These are phyloP conservation scores for Phymastichus coffea DNA, from an alignment of 1,140 invertebrate species.

Conservation along the genomic window DNA sequence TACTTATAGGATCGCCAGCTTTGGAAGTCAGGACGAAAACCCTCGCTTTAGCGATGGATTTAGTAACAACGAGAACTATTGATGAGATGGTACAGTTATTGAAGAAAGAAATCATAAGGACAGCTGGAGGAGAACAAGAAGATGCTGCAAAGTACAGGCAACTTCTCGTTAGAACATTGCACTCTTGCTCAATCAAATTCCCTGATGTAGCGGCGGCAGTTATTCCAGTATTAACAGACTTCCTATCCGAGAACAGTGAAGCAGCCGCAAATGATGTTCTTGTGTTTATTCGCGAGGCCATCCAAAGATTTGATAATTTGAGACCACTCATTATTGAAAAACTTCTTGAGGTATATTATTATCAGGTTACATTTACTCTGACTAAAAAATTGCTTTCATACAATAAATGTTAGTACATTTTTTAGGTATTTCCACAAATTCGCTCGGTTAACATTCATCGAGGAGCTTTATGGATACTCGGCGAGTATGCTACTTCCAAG, in stretches of 20 bases:
- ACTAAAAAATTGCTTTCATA: not conserved
- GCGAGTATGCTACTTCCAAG: conserved; percentile 85
- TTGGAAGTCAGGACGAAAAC: conserved; percentile 93
- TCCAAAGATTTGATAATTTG: conserved; percentile 87
- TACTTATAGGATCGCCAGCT: conserved; percentile 69
- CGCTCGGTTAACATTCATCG: conserved; percentile 85
- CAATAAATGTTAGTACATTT: not conserved
- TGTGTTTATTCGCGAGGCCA: conserved; percentile 91
- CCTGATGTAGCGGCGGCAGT: conserved; percentile 93
- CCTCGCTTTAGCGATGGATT: conserved; percentile 81
- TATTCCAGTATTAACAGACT: conserved; percentile 93
- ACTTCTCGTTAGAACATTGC: conserved; percentile 90
- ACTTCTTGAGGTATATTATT: conserved; percentile 57
- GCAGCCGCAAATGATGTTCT: conserved; percentile 92
- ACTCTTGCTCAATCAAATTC: conserved; percentile 95
- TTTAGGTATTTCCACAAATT: conserved; percentile 71
- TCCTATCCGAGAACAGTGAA: conserved; percentile 88
- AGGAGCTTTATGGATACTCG: conserved; percentile 96
- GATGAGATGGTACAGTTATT: conserved; percentile 94
- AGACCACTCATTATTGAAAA: conserved; percentile 73
- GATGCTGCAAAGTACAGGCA: conserved; percentile 95
- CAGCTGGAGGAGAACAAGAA: conserved; percentile 89
- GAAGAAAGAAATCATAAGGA: conserved; percentile 94
- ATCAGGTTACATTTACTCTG: not conserved
- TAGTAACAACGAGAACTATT: conserved; percentile 91